phyloP scores from a whole-genome alignment of 2,113 vertebrate genomes.

The Pavo muticus region DNA sequence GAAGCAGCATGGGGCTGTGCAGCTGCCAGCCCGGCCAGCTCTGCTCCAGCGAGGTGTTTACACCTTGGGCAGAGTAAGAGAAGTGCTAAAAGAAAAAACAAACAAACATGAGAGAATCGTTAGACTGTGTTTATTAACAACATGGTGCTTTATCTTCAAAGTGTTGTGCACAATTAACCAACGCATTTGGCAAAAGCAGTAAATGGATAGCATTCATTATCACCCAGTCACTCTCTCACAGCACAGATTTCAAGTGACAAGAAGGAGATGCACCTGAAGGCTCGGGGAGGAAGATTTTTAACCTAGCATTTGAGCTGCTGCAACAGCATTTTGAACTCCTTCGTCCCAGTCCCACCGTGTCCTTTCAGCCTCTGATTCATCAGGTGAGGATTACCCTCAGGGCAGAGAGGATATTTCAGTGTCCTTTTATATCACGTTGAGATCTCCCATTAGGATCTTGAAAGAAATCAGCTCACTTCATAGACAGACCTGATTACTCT shows the following conservation, averaged over 20 bases:
- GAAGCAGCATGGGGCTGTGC: conserved; percentile 20
- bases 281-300: background rate
- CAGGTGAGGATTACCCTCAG: background rate
- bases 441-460: background rate
- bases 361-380: background rate
- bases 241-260: conserved; percentile 6
- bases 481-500: background rate
- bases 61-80: conserved; percentile 31
- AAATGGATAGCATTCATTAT: conserved; percentile 52
- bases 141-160: conserved; percentile 46
- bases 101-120: background rate
- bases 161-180: conserved; percentile 23
- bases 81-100: background rate
- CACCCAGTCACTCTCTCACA: conserved; percentile 27
- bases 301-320: background rate
- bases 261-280: background rate
- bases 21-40: background rate
- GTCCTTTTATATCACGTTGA: background rate
- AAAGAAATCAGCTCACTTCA: background rate
- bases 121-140: conserved; percentile 50
- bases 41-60: conserved; percentile 35
- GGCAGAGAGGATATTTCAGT: background rate
- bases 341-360: fast-evolving
- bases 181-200: conserved; percentile 2
- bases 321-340: background rate